Evolutionary conservation across 2,113 vertebrate species (phyloP).

Genomic region (Coptodon rendalli): DNA sequence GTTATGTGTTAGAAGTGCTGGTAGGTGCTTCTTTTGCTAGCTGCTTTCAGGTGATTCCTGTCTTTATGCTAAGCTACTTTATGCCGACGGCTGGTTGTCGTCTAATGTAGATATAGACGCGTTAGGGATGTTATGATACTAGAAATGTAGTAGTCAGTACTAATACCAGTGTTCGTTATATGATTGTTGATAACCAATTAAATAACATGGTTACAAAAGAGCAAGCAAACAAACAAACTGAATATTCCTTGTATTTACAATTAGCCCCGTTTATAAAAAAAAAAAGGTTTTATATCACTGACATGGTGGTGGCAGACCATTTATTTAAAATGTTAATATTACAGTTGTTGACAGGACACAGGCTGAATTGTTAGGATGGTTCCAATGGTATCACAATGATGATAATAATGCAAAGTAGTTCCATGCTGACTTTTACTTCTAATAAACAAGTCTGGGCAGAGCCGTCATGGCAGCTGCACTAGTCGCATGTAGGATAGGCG

Average conservation of each 20-base stretch:
- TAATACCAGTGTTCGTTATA: not conserved
- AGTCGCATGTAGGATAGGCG: not conserved
- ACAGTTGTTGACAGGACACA: rapidly evolving
- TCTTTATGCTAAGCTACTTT: not conserved
- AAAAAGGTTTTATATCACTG: not conserved
- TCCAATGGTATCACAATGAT: not conserved
- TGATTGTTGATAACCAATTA: not conserved
- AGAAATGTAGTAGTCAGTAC: not conserved
- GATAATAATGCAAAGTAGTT: not conserved
- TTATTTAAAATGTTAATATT: not conserved
- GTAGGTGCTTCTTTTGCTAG: not conserved
- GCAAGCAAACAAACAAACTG: not conserved
- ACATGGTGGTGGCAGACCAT: not conserved
- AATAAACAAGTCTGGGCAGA: not conserved
- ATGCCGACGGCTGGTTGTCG: not conserved
- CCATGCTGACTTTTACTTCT: not conserved
- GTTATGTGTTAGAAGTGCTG: not conserved
- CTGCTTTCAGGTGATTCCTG: not conserved
- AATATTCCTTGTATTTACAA: not conserved
- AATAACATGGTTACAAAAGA: not conserved
- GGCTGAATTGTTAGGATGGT: not conserved
- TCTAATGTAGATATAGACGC: not conserved
- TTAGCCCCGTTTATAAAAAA: not conserved
- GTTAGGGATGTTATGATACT: not conserved
- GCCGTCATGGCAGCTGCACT: not conserved